Evolutionary conservation across 2,888 invertebrate species (phyloP).

Genomic region (Drosophila neonasuta): DNA sequence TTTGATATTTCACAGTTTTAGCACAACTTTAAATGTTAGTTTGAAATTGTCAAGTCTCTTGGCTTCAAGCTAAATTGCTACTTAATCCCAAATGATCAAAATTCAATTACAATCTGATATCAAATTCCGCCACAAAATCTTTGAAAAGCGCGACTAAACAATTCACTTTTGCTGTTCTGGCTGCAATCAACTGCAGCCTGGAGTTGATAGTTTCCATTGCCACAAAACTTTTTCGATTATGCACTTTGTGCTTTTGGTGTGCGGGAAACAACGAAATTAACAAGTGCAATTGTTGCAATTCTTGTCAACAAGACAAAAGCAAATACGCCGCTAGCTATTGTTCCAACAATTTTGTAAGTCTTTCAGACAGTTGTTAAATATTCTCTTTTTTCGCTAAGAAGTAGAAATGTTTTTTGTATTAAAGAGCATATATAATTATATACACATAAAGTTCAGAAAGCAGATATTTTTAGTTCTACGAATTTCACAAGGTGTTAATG

Average conservation of each 20-base stretch:
- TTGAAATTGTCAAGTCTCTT: neutral
- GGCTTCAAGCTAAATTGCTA: neutral
- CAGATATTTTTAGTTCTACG: neutral
- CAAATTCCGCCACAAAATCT: neutral
- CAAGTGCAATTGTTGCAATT: neutral
- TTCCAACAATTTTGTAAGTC: neutral
- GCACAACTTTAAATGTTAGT: neutral
- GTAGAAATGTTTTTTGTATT: too few species aligned
- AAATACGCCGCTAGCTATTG: conserved; percentile 2
- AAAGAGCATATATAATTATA: too few species aligned
- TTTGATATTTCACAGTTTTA: too few species aligned
- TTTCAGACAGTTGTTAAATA: too few species aligned
- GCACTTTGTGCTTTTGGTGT: conserved; percentile 14
- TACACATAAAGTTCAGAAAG: too few species aligned
- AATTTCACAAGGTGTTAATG: neutral
- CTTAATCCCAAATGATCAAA: neutral
- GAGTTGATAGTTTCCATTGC: conserved; percentile 23
- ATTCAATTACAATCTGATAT: neutral
- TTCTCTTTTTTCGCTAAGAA: too few species aligned
- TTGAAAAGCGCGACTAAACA: conserved; percentile 2
- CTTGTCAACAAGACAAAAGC: neutral
- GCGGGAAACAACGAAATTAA: conserved; percentile 8
- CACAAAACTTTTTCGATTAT: conserved; percentile 50
- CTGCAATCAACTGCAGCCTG: conserved; percentile 10
- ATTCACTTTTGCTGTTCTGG: conserved; percentile 11